phyloP scores from a whole-genome alignment of 2,797 vertebrate genomes.

The Phalanger gymnotis region DNA sequence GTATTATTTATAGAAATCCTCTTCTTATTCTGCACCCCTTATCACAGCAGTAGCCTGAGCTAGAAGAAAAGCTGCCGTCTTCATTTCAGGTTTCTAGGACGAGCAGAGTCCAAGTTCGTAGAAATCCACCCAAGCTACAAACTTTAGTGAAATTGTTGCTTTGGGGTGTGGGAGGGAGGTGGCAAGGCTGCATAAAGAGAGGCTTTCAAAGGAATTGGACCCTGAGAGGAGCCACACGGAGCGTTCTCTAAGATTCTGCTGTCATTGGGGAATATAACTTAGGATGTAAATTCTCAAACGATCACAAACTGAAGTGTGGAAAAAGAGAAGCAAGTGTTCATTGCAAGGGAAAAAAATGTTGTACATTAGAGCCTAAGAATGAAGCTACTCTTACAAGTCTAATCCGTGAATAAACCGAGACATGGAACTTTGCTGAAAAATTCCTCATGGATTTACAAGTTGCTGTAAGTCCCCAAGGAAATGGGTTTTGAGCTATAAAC shows the following conservation, averaged over 20 bases:
- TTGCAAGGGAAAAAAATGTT: conserved; percentile 59
- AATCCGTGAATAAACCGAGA: conserved; percentile 80
- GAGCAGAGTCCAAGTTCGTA: conserved; percentile 69
- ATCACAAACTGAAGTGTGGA: conserved; percentile 58
- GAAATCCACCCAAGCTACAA: conserved; percentile 73
- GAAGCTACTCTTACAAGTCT: conserved; percentile 75
- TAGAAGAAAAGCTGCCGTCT: conserved; percentile 34
- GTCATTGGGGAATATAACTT: conserved; percentile 66
- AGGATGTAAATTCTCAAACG: conserved; percentile 69
- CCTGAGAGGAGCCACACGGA: conserved; percentile 64
- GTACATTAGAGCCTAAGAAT: conserved; percentile 71
- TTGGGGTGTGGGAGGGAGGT: neutral
- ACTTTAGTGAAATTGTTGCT: conserved; percentile 66
- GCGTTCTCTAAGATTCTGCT: conserved; percentile 74
- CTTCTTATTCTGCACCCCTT: conserved; percentile 27
- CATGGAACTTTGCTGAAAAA: conserved; percentile 83
- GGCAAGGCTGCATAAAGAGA: conserved; percentile 64
- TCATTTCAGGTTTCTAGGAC: conserved; percentile 47
- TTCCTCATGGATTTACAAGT: conserved; percentile 87
- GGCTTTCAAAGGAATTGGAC: conserved; percentile 69
- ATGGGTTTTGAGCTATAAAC: conserved; percentile 80
- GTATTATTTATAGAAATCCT: conserved; percentile 44
- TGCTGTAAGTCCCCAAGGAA: conserved; percentile 80
- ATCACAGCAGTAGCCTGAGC: conserved; percentile 50
- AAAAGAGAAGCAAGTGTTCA: conserved; percentile 74